Conservation (phyloP, 1,140 invertebrate species). For the Philotrypesis tridentata region DNA sequence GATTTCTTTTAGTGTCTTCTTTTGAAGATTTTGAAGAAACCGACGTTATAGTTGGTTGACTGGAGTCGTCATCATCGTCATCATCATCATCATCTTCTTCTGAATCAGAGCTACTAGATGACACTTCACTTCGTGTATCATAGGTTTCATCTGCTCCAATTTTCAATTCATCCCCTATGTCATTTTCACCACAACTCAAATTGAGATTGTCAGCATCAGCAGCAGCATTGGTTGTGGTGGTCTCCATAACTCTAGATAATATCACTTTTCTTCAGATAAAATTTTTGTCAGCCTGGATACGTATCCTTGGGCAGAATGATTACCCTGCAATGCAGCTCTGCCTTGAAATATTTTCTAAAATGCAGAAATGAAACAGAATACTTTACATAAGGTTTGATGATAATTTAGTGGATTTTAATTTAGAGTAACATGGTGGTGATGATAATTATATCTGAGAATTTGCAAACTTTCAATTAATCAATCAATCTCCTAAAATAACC, state of each 20-base stretch:
- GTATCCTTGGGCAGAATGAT: slow-evolving; percentile 32
- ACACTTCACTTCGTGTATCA: slow-evolving; percentile 87
- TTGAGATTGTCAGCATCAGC: slow-evolving; percentile 81
- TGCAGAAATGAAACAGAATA: slow-evolving; percentile 7
- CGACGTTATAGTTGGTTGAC: slow-evolving; percentile 83
- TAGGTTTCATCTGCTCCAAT: slow-evolving; percentile 79
- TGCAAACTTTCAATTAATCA: not conserved
- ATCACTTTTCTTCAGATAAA: not conserved
- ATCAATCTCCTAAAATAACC: not conserved
- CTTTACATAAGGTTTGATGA: not conserved
- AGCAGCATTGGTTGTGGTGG: slow-evolving; percentile 77
- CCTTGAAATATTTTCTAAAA: slow-evolving; percentile 40
- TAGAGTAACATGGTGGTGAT: slow-evolving; percentile 28
- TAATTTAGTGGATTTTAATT: not conserved
- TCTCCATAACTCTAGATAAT: slow-evolving; percentile 22
- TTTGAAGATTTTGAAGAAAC: slow-evolving; percentile 79
- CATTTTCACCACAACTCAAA: slow-evolving; percentile 81
- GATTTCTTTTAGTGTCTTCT: slow-evolving; percentile 75
- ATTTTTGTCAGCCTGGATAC: slow-evolving; percentile 38
- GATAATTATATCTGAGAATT: not conserved
- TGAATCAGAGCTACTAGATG: slow-evolving; percentile 80
- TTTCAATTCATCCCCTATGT: slow-evolving; percentile 82
- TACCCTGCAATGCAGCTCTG: not conserved
- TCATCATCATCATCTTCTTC: slow-evolving; percentile 58
- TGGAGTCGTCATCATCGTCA: slow-evolving; percentile 69